phyloP scores from a whole-genome alignment of 1,140 invertebrate species.

The Drosophila orosa region DNA sequence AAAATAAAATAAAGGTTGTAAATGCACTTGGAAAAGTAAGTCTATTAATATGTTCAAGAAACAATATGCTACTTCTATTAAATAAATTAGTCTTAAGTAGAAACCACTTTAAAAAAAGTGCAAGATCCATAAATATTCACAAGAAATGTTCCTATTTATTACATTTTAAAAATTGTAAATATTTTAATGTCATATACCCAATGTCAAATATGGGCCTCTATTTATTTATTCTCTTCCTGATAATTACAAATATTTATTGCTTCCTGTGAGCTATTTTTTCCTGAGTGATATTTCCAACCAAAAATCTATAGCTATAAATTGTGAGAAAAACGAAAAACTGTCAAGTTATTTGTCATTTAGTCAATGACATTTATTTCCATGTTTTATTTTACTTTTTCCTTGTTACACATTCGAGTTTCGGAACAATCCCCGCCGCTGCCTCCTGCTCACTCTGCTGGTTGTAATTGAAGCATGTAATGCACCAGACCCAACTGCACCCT shows the following conservation, averaged over 20 bases:
- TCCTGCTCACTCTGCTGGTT: constrained; percentile 19
- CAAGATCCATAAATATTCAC: too few species aligned
- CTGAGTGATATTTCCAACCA: constrained; percentile 8
- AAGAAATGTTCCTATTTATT: neutral
- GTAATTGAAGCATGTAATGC: constrained; percentile 82
- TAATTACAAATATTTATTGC: constrained; percentile 10
- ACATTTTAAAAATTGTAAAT: neutral
- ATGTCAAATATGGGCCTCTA: too few species aligned
- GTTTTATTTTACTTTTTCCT: constrained; percentile 59
- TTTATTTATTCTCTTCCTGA: neutral
- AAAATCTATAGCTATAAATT: constrained; percentile 55
- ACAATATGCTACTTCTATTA: neutral
- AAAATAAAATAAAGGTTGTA: constrained; percentile 1
- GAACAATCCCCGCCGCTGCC: constrained; percentile 61
- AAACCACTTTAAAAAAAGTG: too few species aligned
- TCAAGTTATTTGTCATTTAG: constrained; percentile 81
- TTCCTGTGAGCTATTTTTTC: constrained; percentile 1
- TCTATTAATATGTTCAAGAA: neutral
- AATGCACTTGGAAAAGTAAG: constrained; percentile 7
- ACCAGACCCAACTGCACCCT: constrained; percentile 33
- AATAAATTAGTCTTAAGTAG: too few species aligned
- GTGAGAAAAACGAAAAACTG: constrained; percentile 52
- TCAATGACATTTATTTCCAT: constrained; percentile 82
- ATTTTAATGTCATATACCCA: too few species aligned
- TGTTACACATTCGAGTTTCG: constrained; percentile 60